Base-by-base conservation (phyloP, 2,888 invertebrate genomes). In the Pristionchus mayeri region DNA sequence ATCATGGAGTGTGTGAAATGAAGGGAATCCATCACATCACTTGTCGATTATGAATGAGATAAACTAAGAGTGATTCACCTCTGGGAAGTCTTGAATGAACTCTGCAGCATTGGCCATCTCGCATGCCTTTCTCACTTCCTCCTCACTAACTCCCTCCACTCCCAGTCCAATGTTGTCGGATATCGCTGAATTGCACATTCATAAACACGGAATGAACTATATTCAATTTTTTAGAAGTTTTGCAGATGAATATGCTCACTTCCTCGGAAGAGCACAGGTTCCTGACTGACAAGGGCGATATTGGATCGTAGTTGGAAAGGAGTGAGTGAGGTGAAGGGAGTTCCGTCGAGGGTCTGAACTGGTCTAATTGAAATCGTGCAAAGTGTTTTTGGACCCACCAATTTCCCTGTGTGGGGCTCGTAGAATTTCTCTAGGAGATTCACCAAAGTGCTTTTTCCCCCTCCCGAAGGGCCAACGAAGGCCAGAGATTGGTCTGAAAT, bases 221-320 rank as follows among this genome's bases (percentile, higher is more conserved):
- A 21, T 3, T n/a, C n/a, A n/a, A n/a, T n/a, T n/a, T n/a, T n/a
- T n/a, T n/a, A n/a, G 27, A 4, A 1, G 18, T 4, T 7, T 3
- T 18, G 3, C 18, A 24, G 18, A 71, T 44, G 44, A 13, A n/a
- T 71, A n/a, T 13, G 44, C 3, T 67, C 3, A 71, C 78, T 78
- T 78, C 78, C 78, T 78, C 78, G 48, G 78, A 78, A 78, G 1
- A 78, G 52, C 30, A 78, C 18, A 4, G 78, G 78, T 78, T 78
- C 78, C 21, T 78, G 78, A 27, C 50, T 18, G 21, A 78, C 78
- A 30, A 78, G 78, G 13, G 78, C 27, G 21, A 78, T 30, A 21
- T 40, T 30, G 1, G 78, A 48, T 30, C 78, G 78, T 0, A 78
- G 78, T 11, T 40, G 40, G 16, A 21, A n/a, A 50, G 6, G 40